Base-by-base conservation (phyloP, 2,888 invertebrate species). In the Chydorus sphaericus region DNA sequence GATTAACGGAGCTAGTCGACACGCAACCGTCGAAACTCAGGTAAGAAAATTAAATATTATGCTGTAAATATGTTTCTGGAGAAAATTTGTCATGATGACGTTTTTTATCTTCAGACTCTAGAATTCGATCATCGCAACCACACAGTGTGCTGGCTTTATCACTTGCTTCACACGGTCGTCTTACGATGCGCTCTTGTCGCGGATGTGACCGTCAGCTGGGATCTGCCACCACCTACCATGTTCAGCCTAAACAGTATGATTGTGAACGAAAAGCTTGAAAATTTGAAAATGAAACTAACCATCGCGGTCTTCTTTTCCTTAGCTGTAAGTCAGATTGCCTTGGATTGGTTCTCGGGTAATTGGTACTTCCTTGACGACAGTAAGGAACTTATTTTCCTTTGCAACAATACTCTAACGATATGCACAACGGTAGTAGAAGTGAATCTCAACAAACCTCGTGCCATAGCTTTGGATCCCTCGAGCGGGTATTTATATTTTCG, bases 341-440 rank as follows among this genome's bases (percentile, higher is more conserved):
- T 82, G 61, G 91, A 92, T 72, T 92, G 91, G 91, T 72, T 88
- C 57, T 79, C 85, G 16, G 79, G 79, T 63, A 88, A 88, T 73
- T 89, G 88, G 87, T 92, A 89, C 73, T 77, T 88, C 67, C 73
- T 82, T 63, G 86, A 85, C 70, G 78, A 76, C 64, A 73, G 72
- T 55, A 75, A 79, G 60, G 81, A 80, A 66, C 75, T 80, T 68
- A 77, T 89, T 62, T 82, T 83, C 70, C 73, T 82, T 62, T 89
- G 89, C 71, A 75, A 75, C 59, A 71, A 72, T 53, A 66, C 73
- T 55, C 75, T 85, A 67, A 67, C 67, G 53, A 71, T 76, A 65
- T 90, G 90, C 70, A 77, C 79, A 58, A 74, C 84, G 63, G 71
- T 89, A 61, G 69, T 85, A 50, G 82, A 84, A 69, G 73, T 75